Conservation (phyloP, 2,113 vertebrate genomes). For the Vidua chalybeata region DNA sequence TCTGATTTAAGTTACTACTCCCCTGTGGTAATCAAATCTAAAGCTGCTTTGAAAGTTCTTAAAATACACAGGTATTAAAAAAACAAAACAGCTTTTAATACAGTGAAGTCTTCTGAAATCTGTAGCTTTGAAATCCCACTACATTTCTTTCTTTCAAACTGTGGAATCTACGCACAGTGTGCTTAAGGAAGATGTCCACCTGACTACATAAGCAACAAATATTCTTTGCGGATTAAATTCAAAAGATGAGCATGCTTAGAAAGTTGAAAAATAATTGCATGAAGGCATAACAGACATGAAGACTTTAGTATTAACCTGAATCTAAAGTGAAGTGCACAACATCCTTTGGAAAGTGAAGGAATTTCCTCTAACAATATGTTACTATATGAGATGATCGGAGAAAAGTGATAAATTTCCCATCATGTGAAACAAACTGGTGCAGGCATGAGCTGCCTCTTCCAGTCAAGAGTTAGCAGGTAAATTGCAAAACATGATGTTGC, state of each 20-base stretch:
- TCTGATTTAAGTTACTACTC: neutral
- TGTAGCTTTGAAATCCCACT: neutral
- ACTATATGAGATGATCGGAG: neutral
- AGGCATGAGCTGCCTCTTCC: neutral
- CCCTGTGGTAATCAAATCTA: neutral
- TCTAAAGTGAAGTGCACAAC: neutral
- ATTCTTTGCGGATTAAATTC: neutral
- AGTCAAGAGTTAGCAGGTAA: neutral
- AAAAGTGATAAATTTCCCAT: neutral
- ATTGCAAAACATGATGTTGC: neutral
- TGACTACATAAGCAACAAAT: neutral
- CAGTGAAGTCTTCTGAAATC: neutral
- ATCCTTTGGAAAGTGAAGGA: neutral
- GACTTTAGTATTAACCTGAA: neutral
- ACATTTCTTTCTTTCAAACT: neutral
- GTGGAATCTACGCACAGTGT: accelerated
- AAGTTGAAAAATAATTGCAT: neutral
- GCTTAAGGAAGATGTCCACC: neutral
- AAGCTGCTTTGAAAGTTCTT: neutral
- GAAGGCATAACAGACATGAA: neutral
- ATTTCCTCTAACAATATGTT: neutral
- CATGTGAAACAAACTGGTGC: neutral
- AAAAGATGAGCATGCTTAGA: neutral
- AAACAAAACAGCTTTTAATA: neutral
- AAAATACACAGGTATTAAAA: neutral